Evolutionary conservation across 2,888 invertebrate genomes (phyloP).

Genomic region (Metacarcinus magister): DNA sequence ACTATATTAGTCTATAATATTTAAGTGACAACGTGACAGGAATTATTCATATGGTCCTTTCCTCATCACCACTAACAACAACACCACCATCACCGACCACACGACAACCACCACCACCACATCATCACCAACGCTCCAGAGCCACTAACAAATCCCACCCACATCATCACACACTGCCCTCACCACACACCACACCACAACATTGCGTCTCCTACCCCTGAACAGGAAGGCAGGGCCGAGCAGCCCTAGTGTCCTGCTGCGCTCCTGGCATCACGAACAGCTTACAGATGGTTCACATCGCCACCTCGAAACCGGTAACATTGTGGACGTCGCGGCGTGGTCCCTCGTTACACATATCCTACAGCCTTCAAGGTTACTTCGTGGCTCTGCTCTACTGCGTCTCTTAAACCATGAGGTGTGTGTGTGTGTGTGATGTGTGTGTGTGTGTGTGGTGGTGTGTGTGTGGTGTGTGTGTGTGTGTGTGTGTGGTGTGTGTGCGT

Average conservation of each 20-base stretch:
- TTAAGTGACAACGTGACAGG: no score
- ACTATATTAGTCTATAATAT: no score
- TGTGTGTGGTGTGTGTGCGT: neutral
- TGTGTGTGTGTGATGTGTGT: neutral
- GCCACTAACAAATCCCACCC: neutral
- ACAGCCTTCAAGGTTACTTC: slow-evolving; percentile 93
- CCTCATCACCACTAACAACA: neutral
- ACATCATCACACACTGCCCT: neutral
- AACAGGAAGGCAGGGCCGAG: slow-evolving; percentile 92
- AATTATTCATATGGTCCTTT: no score
- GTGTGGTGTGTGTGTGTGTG: neutral
- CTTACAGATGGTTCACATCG: slow-evolving; percentile 89
- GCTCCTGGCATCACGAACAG: slow-evolving; percentile 91
- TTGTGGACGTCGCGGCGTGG: slow-evolving; percentile 91
- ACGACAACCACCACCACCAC: no score
- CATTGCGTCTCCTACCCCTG: no score
- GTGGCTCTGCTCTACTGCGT: slow-evolving; percentile 92
- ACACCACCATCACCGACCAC: neutral
- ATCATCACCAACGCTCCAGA: no score
- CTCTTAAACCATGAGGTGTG: slow-evolving; percentile 93
- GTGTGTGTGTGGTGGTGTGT: neutral
- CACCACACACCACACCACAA: neutral
- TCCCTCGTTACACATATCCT: slow-evolving; percentile 91
- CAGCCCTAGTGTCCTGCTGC: slow-evolving; percentile 91
- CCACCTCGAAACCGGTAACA: slow-evolving; percentile 88